Base-by-base conservation (phyloP, 2,797 vertebrate genomes). In the Labroides dimidiatus region DNA sequence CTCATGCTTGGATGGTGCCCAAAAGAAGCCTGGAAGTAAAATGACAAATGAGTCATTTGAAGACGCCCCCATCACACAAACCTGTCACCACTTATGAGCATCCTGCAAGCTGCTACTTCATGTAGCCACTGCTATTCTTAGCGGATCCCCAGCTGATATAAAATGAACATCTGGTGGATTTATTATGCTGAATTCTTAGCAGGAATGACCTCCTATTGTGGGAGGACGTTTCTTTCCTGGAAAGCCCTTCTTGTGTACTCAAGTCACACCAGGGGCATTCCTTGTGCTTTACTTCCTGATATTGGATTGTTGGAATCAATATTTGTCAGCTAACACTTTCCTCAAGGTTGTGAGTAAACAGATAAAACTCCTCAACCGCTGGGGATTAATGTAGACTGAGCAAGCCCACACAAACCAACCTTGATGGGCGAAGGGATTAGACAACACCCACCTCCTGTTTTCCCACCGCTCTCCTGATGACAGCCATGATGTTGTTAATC, bases 21-120 rank as follows among this genome's bases (percentile, higher is more conserved):
- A 78, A 83, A 86, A 89, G 77, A 86, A 75, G 90, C 91, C 88
- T 91, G 77, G 71, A 87, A 91, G 89, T 87, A 83, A 92, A 89
- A 92, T 88, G 89, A 91, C 90, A 89, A 91, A 90, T 92, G 90
- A 91, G 80, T 92, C 87, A 91, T 81, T 82, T 84, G 82, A 90
- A 71, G 81, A 89, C 81, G 71, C 90, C 90, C 87, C 81, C 92
- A n/a, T 77, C 88, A 80, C 80, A 81, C 78, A 90, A 89, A 89
- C 80, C 83, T 91, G 91, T 93, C 92, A 92, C 73, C 84, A 72
- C 83, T 89, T 80, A 83, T 91, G 82, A 91, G 69, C 80, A 80
- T 92, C 89, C 74, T 80, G 76, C 16, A 24, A 84, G 78, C 68
- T 68, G 75, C 82, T 73, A 64, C 84, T 81, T 67, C 68, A 78